Evolutionary conservation across 2,888 invertebrate species (phyloP).

Genomic region (Mythimna impura): DNA sequence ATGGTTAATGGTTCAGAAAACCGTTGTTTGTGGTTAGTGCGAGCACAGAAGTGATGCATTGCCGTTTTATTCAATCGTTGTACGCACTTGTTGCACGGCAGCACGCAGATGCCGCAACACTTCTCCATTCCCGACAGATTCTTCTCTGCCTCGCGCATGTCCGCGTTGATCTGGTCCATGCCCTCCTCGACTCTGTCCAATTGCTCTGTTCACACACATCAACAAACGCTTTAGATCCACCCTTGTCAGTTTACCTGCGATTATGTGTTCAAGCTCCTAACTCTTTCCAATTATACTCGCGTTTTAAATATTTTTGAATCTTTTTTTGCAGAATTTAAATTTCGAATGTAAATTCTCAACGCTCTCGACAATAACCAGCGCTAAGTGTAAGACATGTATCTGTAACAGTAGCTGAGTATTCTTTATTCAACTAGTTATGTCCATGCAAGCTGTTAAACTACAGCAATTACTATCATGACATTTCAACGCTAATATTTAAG

Average conservation of each 20-base stretch:
- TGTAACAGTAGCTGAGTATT: slow-evolving; percentile 69
- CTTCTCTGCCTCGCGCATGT: slow-evolving; percentile 99
- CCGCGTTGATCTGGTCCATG: slow-evolving; percentile 99
- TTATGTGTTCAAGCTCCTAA: slow-evolving; percentile 84
- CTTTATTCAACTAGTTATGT: slow-evolving; percentile 72
- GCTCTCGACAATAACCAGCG: slow-evolving; percentile 89
- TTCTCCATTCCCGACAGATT: slow-evolving; percentile 99
- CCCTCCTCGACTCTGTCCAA: slow-evolving; percentile 99
- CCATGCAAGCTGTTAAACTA: slow-evolving; percentile 80
- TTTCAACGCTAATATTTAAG: slow-evolving; percentile 74
- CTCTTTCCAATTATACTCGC: slow-evolving; percentile 68
- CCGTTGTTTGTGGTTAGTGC: slow-evolving; percentile 22
- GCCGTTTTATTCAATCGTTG: slow-evolving; percentile 17
- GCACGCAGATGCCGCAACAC: slow-evolving; percentile 99
- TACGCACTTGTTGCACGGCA: slow-evolving; percentile 99
- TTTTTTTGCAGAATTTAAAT: slow-evolving; percentile 42
- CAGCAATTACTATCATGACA: slow-evolving; percentile 75
- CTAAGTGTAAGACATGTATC: slow-evolving; percentile 86
- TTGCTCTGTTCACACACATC: slow-evolving; percentile 95
- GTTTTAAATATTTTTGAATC: slow-evolving; percentile 56
- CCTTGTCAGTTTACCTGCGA: slow-evolving; percentile 69
- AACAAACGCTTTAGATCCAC: slow-evolving; percentile 78
- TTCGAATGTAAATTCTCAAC: slow-evolving; percentile 89
- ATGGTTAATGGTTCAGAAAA: slow-evolving; percentile 27
- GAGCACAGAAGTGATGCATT: slow-evolving; percentile 31